These are phyloP conservation scores for Saxicola maurus DNA, from an alignment of 2,797 vertebrate species.

Conservation along the genomic window DNA sequence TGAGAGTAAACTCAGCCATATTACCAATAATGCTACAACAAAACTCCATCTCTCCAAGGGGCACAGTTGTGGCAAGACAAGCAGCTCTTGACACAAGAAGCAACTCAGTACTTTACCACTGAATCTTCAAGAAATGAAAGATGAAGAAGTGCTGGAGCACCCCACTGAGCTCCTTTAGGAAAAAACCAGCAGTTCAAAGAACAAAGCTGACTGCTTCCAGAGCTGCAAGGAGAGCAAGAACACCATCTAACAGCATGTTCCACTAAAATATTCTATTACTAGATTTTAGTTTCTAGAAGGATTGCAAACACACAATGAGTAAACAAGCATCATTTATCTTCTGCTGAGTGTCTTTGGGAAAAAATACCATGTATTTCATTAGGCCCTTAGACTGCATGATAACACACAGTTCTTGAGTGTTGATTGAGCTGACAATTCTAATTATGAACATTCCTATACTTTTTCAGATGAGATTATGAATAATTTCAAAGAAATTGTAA, in stretches of 20 bases:
- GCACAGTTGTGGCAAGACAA: background rate
- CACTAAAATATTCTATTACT: background rate
- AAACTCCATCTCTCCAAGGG: background rate
- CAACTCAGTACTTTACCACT: background rate
- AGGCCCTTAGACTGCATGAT: background rate
- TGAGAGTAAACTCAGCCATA: background rate
- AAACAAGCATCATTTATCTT: background rate
- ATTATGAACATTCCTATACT: background rate
- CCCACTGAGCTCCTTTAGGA: background rate
- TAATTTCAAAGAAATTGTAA: background rate
- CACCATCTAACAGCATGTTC: fast-evolving
- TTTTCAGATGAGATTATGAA: background rate
- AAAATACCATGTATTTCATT: background rate
- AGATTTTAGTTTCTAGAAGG: background rate
- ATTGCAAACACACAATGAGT: background rate
- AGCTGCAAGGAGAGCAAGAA: background rate
- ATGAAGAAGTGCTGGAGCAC: background rate
- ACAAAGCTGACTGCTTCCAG: background rate
- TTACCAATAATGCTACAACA: background rate
- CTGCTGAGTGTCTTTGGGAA: background rate
- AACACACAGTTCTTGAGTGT: background rate
- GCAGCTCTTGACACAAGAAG: background rate
- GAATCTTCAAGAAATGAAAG: background rate
- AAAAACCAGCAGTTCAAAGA: background rate
- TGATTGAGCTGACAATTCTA: background rate